These are phyloP conservation scores for Desoria tigrina DNA, from an alignment of 2,888 invertebrate genomes.

Conservation along the genomic window DNA sequence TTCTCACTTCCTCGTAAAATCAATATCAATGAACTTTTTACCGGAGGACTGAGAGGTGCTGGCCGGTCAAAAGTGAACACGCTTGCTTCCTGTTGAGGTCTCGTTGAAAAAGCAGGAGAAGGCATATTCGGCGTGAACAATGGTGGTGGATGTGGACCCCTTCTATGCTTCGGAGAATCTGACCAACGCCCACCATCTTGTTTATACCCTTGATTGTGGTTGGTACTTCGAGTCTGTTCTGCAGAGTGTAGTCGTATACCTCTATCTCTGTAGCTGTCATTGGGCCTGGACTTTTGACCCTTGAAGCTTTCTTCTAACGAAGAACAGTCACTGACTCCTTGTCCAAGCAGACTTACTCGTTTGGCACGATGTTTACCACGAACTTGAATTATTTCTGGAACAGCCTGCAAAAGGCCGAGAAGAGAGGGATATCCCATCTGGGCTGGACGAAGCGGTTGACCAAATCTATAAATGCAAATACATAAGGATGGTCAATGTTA, in stretches of 20 bases:
- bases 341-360: slow-evolving; percentile 57
- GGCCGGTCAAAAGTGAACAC: slow-evolving; percentile 29
- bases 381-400: slow-evolving; percentile 62
- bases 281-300: background rate
- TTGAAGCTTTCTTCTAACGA: slow-evolving; percentile 25
- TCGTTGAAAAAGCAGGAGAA: slow-evolving; percentile 10
- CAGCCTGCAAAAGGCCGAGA: slow-evolving; percentile 61
- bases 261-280: background rate
- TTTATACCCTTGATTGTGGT: background rate
- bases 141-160: slow-evolving; percentile 29
- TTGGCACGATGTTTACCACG: slow-evolving; percentile 58
- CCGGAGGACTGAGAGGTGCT: slow-evolving; percentile 33
- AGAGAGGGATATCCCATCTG: slow-evolving; percentile 62
- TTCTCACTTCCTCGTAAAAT: no score
- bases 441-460: slow-evolving; percentile 60
- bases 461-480: slow-evolving; percentile 53
- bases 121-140: slow-evolving; percentile 32
- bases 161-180: slow-evolving; percentile 23
- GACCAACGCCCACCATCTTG: slow-evolving; percentile 19
- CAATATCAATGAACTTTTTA: slow-evolving; percentile 10
- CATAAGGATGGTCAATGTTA: background rate
- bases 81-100: slow-evolving; percentile 3
- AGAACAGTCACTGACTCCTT: slow-evolving; percentile 49
- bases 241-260: background rate
- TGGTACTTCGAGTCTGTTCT: no score